Evolutionary conservation across 2,888 invertebrate species (phyloP), one percentile per base, ranked within the genome.

Genomic region (Malachius bipustulatus): DNA sequence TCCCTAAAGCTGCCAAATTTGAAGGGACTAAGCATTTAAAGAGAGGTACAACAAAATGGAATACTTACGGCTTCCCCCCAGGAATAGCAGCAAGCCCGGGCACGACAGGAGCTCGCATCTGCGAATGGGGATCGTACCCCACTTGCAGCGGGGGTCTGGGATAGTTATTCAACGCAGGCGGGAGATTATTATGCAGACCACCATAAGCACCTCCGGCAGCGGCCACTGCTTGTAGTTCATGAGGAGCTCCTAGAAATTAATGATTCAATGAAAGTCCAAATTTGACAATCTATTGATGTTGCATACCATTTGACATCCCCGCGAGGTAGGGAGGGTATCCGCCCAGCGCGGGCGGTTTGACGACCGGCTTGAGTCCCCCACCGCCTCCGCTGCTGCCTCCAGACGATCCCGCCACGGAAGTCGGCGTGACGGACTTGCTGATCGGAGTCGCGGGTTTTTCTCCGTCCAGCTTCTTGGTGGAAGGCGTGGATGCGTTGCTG

Each of bases 391-490:
- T 49, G 36, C 55, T 52, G 14, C 56, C 56, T 2, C 73, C 70
- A 9, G 57, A 55, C 3, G 60, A 59, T 3, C 59, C 57, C 3
- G 70, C 69, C 12, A 66, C 70, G 36, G 74, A 75, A 11, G 88
- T 89, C 3, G 89, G 89, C 26, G 89, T 89, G 41, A 84, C 82
- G 4, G 88, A 81, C 66, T 90, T 91, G 9, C 87, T 83, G 49
- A 89, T 87, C 3, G 90, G 90, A 15, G 91, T 90, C 43, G 82
- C 78, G 6, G 90, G 85, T 62, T 89, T 89, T 53, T 89, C 89
- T 40, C 70, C 70, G 59, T 83, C 83, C 60, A 83, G 66, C 60
- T 85, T 84, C 61, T 84, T 84, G 44, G 83, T 82, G 39, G 87
- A 88, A 2, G 88, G 85, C 16, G 87, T 87, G 49, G 85, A 85